These are phyloP conservation scores for Apotomis capreana DNA, from an alignment of 2,888 invertebrate species.

Conservation along the genomic window DNA sequence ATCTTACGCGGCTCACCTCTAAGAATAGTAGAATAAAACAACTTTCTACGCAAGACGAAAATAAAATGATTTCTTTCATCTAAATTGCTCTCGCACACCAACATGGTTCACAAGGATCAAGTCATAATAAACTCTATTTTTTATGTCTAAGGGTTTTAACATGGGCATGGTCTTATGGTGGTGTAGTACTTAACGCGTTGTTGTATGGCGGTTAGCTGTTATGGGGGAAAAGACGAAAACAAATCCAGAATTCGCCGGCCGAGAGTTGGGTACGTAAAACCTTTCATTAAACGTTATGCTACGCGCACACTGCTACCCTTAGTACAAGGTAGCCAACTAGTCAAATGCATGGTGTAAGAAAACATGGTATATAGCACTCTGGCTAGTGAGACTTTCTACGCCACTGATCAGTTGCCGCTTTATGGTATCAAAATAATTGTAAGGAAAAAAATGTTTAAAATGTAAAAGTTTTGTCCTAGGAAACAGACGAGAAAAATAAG, in stretches of 20 bases:
- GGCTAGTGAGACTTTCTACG: no score
- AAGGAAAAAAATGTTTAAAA: no score
- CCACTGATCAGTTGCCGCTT: no score
- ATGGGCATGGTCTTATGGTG: neutral
- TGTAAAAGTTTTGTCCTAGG: no score
- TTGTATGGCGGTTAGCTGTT: conserved; percentile 15
- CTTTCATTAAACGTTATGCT: conserved; percentile 44
- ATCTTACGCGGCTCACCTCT: conserved; percentile 11
- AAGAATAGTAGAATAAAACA: conserved; percentile 7
- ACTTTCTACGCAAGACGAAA: conserved; percentile 13
- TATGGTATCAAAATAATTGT: no score
- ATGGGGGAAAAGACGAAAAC: conserved; percentile 45
- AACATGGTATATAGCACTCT: no score
- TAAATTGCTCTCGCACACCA: conserved; percentile 11
- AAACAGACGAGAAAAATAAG: no score
- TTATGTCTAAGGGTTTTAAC: neutral
- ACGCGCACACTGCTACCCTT: conserved; percentile 44
- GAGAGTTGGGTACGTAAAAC: conserved; percentile 47
- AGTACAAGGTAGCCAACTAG: no score
- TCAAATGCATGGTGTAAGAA: no score
- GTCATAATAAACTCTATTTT: neutral
- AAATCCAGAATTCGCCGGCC: conserved; percentile 52
- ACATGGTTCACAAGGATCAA: neutral
- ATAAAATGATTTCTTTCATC: conserved; percentile 32
- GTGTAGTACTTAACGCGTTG: conserved; percentile 32